Evolutionary conservation across 2,113 vertebrate species (phyloP), one percentile per base, ranked within the genome.

Genomic region (Pygoscelis antarcticus): DNA sequence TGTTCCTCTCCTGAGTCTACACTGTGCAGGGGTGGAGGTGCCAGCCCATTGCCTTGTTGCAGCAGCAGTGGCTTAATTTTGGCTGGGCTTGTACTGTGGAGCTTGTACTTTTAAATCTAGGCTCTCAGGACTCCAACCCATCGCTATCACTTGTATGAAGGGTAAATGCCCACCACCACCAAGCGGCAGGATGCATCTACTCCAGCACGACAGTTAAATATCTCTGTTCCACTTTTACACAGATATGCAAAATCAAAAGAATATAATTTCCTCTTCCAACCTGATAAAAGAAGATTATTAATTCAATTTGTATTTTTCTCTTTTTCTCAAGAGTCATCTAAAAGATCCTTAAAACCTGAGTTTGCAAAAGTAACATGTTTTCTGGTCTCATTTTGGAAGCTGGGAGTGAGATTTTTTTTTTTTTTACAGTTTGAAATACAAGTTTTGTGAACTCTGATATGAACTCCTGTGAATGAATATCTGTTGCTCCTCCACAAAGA

Each of bases 71-170:
- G 36, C 47, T 86, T 46, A n/a, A 75, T 75, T 83, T 86, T 89
- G 18, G 11, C 61, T 80, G 27, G 27, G 49, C 13, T 84, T 61
- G 12, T 46, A 55, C 8, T 27, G 57, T 69, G 36, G 66, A 55
- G 9, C 10, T 18, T 36, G 8, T 36, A 47, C 32, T 57, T 87
- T 52, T 21, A 36, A 75, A 90, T 79, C 13, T 21, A 27, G 23
- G 16, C 18, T 36, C 78, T 61, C 51, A 87, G 30, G 60, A 49
- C 27, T 66, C 21, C 27, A 58, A 6, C 3, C 14, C n/a, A 61
- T 57, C 0, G 0, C 15, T 77, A 21, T 19, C 16, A 27, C 16
- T 70, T 44, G 12, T 21, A 27, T 13, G 55, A 84, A 74, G 36
- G 32, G 21, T 36, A 57, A 66, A 34, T 10, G 15, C 3, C 16